Base-by-base conservation (phyloP, 2,113 vertebrate species). In the Stercorarius parasiticus region DNA sequence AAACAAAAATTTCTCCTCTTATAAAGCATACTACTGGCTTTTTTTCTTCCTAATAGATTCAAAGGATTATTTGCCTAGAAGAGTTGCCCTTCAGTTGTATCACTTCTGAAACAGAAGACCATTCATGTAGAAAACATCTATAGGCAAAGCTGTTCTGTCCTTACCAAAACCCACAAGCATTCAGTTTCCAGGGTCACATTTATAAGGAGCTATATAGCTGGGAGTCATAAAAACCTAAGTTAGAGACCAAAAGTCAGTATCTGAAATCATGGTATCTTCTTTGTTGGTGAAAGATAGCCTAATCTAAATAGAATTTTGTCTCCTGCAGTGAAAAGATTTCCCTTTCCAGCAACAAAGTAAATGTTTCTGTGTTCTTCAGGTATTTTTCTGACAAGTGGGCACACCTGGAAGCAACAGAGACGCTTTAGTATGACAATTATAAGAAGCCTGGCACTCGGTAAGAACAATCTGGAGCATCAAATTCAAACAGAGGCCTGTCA, bases 361-460 rank as follows among this genome's bases (percentile, higher is more conserved):
- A 49, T 4, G 4, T 45, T 56, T 62, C 13, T 66, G 11, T 77
- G 43, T 34, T 81, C 29, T 56, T 56, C 87, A 98, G 97, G 98
- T 14, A 65, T 98, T 82, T 97, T 98, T 83, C 91, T 98, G 88
- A 98, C 98, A 15, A 98, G 74, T 1, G 97, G 98, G 3, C 95
- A 96, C 49, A 97, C 89, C 8, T 98, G 98, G 97, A 91, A 90
- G 73, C 96, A 97, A 26, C 98, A 98, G 86, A 97, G 98, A 30
- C 91, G 91, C 23, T 98, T 98, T 85, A 96, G 94, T 15, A 94
- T 98, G 93, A 95, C 52, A 2, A 13, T 86, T 12, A 66, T 98
- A 36, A 89, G 92, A 64, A 96, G 62, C 58, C 91, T 98, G 70
- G 84, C 91, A 32, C 86, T 96, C 0, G 79, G 97, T 29, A 98